Conservation (phyloP, 2,113 vertebrate species). For the Ariopsis seemanni region DNA sequence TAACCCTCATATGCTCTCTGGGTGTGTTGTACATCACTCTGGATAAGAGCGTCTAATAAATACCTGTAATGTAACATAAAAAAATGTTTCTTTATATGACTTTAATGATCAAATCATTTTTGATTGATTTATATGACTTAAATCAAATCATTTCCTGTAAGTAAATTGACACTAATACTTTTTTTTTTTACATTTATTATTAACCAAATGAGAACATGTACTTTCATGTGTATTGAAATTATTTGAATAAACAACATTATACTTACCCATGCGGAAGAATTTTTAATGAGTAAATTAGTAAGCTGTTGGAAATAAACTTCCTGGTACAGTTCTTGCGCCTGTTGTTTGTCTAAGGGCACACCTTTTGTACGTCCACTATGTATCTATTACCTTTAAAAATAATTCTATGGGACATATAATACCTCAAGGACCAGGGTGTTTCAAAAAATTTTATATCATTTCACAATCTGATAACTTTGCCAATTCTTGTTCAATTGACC, state of each 20-base stretch:
- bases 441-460: too few species aligned
- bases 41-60: too few species aligned
- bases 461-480: too few species aligned
- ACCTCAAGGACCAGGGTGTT: not conserved
- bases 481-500: too few species aligned
- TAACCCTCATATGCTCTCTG: too few species aligned
- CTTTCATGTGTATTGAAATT: not conserved
- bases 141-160: not conserved
- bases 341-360: not conserved
- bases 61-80: too few species aligned
- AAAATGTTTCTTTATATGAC: too few species aligned
- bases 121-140: too few species aligned
- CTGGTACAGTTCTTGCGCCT: not conserved
- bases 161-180: not conserved
- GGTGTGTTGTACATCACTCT: too few species aligned
- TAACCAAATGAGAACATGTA: not conserved
- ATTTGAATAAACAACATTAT: not conserved
- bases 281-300: not conserved
- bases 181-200: not conserved
- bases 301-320: not conserved
- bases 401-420: not conserved
- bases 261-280: not conserved
- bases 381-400: not conserved
- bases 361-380: not conserved
- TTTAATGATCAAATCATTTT: too few species aligned